These are phyloP conservation scores for Scaptomyza pallida DNA, from an alignment of 1,140 invertebrate species.

Conservation along the genomic window DNA sequence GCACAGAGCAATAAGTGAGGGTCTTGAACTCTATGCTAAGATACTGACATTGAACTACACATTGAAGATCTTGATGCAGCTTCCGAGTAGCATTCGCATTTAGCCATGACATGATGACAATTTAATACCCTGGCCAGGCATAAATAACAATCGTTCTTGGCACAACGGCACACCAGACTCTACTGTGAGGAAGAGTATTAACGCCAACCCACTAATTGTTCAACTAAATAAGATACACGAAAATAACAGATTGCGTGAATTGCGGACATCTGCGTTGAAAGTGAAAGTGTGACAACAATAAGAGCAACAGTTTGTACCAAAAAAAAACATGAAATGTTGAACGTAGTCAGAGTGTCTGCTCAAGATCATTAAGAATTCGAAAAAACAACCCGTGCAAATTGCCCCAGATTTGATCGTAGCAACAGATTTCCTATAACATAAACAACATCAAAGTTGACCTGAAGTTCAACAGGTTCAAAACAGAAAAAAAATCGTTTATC, in stretches of 20 bases:
- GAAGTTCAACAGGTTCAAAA: constrained; percentile 2
- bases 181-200: constrained; percentile 1
- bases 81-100: constrained; percentile 19
- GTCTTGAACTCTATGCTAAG: constrained; percentile 60
- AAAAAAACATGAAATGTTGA: not conserved
- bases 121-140: not conserved
- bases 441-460: too few species aligned
- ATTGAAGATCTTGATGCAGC: constrained; percentile 19
- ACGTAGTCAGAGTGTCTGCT: not conserved
- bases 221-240: constrained; percentile 61
- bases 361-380: too few species aligned
- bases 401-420: constrained; percentile 8
- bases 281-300: constrained; percentile 50
- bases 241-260: constrained; percentile 46
- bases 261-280: constrained; percentile 36
- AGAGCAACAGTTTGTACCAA: not conserved
- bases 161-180: not conserved
- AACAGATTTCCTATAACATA: not conserved
- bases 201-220: constrained; percentile 30
- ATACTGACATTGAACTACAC: constrained; percentile 69
- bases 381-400: not conserved
- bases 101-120: constrained; percentile 8
- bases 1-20: constrained; percentile 45
- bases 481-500: not conserved
- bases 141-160: not conserved